These are phyloP conservation scores for Matsumurasca onukii DNA, from an alignment of 1,140 invertebrate genomes.

Conservation along the genomic window DNA sequence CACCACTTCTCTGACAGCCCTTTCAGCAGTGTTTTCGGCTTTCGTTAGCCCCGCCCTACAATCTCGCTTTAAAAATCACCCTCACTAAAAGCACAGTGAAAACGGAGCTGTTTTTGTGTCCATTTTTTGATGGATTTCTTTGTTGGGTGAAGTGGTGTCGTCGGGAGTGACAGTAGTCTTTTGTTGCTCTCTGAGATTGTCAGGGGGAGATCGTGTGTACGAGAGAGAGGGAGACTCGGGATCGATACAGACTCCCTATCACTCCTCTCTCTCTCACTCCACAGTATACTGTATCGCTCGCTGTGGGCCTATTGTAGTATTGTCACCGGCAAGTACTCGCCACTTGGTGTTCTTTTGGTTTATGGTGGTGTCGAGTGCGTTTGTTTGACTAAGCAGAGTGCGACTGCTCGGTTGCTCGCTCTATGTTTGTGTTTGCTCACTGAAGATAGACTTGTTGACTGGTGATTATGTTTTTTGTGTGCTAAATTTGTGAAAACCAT, in stretches of 20 bases:
- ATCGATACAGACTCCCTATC: conserved; percentile 12
- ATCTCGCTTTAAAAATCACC: conserved; percentile 28
- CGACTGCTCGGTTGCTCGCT: too few relatives aligned
- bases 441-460: too few relatives aligned
- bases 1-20: conserved; percentile 3
- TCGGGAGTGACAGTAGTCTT: conserved; percentile 28
- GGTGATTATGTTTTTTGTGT: too few relatives aligned
- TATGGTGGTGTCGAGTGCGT: too few relatives aligned
- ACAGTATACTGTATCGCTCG: neutral
- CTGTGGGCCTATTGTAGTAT: too few relatives aligned
- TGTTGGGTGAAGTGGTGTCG: conserved; percentile 28
- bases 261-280: neutral
- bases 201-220: neutral
- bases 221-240: neutral
- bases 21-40: neutral
- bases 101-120: conserved; percentile 31
- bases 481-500: too few relatives aligned
- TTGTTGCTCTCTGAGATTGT: conserved; percentile 27
- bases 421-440: too few relatives aligned
- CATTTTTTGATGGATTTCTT: conserved; percentile 31
- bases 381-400: too few relatives aligned
- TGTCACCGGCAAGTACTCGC: too few relatives aligned
- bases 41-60: conserved; percentile 19
- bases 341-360: too few relatives aligned
- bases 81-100: conserved; percentile 30